Evolutionary conservation across 2,888 invertebrate species (phyloP).

Genomic region (Sphaerophoria taeniata): DNA sequence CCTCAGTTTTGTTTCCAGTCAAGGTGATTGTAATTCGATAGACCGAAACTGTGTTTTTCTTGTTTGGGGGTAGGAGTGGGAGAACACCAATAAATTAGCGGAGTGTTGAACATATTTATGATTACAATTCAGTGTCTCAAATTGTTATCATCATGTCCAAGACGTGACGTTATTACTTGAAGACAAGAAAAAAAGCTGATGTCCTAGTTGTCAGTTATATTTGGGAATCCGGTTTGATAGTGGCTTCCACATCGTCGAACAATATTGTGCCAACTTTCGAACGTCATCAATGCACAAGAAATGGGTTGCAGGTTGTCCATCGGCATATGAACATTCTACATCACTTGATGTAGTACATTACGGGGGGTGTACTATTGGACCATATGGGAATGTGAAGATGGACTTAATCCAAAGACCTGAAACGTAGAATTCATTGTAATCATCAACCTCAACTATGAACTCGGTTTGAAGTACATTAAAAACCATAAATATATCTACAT

Average conservation of each 20-base stretch:
- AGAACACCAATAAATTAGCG: background rate
- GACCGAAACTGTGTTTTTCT: background rate
- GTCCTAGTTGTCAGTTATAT: background rate
- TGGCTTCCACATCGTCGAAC: conserved; percentile 11
- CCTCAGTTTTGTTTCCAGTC: conserved; percentile 23
- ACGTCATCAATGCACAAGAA: conserved; percentile 18
- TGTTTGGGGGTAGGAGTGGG: background rate
- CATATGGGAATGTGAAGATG: too few relatives aligned
- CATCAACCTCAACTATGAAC: conserved; percentile 33
- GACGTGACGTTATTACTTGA: conserved; percentile 29
- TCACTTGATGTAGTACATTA: background rate
- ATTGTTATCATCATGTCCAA: background rate
- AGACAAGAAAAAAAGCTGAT: background rate
- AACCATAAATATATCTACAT: background rate
- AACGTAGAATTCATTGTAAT: background rate
- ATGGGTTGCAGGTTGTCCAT: conserved; percentile 26
- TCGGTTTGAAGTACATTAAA: conserved; percentile 30
- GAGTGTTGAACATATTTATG: background rate
- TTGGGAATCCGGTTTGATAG: background rate
- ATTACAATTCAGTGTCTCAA: conserved; percentile 21
- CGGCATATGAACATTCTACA: background rate
- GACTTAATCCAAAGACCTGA: background rate
- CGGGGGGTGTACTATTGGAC: too few relatives aligned
- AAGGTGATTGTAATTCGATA: background rate
- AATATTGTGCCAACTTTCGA: conserved; percentile 57